phyloP scores from a whole-genome alignment of 2,888 invertebrate species.

The Lycocerus yunnanus region DNA sequence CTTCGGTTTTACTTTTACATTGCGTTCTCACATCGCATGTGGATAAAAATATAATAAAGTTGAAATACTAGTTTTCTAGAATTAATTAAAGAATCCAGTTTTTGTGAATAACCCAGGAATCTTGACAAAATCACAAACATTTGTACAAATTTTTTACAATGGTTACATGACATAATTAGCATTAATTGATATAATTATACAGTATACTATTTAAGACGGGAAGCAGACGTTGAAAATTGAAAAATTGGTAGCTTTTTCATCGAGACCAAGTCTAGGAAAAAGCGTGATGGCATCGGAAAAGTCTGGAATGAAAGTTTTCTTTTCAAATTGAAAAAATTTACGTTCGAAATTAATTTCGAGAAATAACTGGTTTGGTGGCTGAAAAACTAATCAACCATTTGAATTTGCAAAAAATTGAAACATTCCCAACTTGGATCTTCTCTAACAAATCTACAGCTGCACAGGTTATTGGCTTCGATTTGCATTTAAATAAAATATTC shows the following conservation, averaged over 20 bases:
- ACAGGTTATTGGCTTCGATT: neutral
- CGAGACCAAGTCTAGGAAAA: too few species aligned
- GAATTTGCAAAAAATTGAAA: neutral
- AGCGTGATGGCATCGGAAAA: too few species aligned
- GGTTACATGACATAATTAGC: neutral
- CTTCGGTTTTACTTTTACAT: neutral
- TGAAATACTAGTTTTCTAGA: neutral
- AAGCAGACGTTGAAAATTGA: too few species aligned
- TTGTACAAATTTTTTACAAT: neutral
- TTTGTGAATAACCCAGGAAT: neutral
- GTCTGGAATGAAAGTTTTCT: neutral
- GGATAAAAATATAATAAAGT: neutral
- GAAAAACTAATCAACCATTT: neutral
- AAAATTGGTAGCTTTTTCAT: too few species aligned
- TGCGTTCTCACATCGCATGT: neutral
- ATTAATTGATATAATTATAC: neutral
- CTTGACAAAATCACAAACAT: neutral
- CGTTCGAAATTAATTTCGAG: too few species aligned
- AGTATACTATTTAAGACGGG: too few species aligned
- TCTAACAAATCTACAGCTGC: neutral
- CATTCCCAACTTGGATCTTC: neutral
- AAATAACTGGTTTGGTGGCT: neutral
- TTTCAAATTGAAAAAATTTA: neutral
- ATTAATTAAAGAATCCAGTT: conserved; percentile 4
- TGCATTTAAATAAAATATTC: neutral